Evolutionary conservation across 1,140 invertebrate species (phyloP), one percentile per base, ranked within the genome.

Genomic region (Linepithema humile): DNA sequence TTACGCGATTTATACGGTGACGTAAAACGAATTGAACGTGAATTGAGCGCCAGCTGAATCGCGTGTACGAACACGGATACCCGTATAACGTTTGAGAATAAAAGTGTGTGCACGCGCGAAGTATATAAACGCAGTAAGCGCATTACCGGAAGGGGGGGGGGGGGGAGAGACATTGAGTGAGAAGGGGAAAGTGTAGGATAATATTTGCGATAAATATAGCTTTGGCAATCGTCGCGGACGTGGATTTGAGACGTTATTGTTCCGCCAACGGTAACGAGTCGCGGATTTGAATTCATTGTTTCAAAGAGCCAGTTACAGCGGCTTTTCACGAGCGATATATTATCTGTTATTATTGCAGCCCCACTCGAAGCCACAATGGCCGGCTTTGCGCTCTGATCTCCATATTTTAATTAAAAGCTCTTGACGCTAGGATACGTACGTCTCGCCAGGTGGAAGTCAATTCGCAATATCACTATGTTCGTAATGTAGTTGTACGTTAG

Each of bases 371-470:
- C 90, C 84, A 93, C 91, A 92, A 92, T 93, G 87, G 90, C 84
- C 77, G 87, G 91, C 91, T 93, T 92, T 90, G 78, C 62, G 48
- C 74, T 72, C 89, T 92, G 91, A 94, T 94, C 93, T 93, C 91
- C 93, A 92, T 92, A 93, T 93, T 94, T 93, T 93, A 93, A 94
- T 94, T 94, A 94, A 93, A 93, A 91, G 87, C 89, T 73, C 86
- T 90, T 86, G 86, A 82, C 50, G 35, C 83, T 23, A 38, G n/a
- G 75, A 43, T 69, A 80, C 60, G 83, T 60, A 48, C 65, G 57
- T 72, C 45, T 70, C 83, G 50, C 69, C 29, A 53, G 38, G 62
- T 48, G 60, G 67, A 69, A 69, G 69, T 69, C 57, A 70, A 59
- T 73, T 55, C 85, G 64, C 45, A 45, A 69, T 53, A 65, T 55